phyloP scores from a whole-genome alignment of 1,140 invertebrate genomes.

The Tribolium madens region DNA sequence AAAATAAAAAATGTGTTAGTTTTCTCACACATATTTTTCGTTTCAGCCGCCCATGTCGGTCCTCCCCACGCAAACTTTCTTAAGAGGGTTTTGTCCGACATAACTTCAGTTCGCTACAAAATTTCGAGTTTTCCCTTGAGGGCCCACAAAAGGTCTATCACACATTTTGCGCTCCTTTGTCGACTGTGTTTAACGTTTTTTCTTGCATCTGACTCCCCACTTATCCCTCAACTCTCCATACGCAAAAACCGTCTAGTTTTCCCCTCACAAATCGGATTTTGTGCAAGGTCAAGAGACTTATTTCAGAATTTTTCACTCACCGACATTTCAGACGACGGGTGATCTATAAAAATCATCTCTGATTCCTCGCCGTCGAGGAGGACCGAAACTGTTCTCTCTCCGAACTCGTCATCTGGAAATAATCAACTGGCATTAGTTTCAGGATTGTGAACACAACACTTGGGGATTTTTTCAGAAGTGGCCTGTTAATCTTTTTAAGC shows the following conservation, averaged over 20 bases:
- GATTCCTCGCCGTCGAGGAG: conserved; percentile 91
- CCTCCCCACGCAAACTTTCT: not conserved
- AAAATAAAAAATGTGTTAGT: too few species aligned
- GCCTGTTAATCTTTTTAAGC: not conserved
- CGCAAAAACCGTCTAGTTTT: conserved; percentile 10
- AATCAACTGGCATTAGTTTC: not conserved
- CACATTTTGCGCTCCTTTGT: conserved; percentile 19
- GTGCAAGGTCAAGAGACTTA: not conserved
- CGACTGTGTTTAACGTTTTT: conserved; percentile 18
- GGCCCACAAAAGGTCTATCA: not conserved
- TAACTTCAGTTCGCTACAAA: conserved; percentile 13
- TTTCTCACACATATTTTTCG: too few species aligned
- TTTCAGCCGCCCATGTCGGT: too few species aligned
- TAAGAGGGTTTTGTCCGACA: conserved; percentile 30
- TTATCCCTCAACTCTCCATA: not conserved
- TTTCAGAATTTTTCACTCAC: conserved; percentile 72
- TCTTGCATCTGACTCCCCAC: not conserved
- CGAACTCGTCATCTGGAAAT: conserved; percentile 88
- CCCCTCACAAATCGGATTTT: not conserved
- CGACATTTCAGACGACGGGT: conserved; percentile 87
- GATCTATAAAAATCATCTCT: conserved; percentile 91
- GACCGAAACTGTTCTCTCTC: conserved; percentile 91
- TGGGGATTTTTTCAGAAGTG: not conserved
- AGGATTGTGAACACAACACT: not conserved
- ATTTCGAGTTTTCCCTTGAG: not conserved